Evolutionary conservation across 2,113 vertebrate genomes (phyloP).

Genomic region (Anarrhichthys ocellatus): DNA sequence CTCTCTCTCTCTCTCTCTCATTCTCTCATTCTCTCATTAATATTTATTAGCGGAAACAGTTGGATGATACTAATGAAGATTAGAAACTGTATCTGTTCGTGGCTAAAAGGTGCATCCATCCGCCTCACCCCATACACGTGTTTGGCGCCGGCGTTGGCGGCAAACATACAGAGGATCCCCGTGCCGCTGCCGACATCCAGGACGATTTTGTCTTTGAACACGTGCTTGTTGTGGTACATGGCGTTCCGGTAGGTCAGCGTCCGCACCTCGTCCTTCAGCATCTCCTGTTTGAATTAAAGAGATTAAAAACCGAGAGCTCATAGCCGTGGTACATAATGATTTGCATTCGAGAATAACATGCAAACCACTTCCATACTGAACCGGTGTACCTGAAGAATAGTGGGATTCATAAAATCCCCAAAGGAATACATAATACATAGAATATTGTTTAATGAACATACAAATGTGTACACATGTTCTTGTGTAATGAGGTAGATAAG

Average conservation of each 20-base stretch:
- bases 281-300: conserved; percentile 85
- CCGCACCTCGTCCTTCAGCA: conserved; percentile 97
- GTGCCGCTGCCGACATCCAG: conserved; percentile 97
- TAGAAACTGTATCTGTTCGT: conserved; percentile 2
- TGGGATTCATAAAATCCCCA: conserved; percentile 12
- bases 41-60: conserved; percentile 2
- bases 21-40: neutral
- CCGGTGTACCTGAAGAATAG: neutral
- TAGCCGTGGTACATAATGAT: neutral
- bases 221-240: conserved; percentile 99
- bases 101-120: neutral
- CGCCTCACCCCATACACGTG: conserved; percentile 94
- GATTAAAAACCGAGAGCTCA: neutral
- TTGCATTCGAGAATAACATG: neutral
- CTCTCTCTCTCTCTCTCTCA: neutral
- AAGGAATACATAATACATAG: conserved; percentile 6
- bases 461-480: neutral
- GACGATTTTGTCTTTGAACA: conserved; percentile 97
- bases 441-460: conserved; percentile 10
- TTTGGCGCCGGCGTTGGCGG: conserved; percentile 96
- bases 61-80: neutral
- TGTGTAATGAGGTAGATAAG: neutral
- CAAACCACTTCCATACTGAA: neutral
- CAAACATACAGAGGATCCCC: conserved; percentile 98
- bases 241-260: conserved; percentile 97